These are phyloP conservation scores for Apogon hyalosoma DNA, from an alignment of 2,797 vertebrate species.

Conservation along the genomic window DNA sequence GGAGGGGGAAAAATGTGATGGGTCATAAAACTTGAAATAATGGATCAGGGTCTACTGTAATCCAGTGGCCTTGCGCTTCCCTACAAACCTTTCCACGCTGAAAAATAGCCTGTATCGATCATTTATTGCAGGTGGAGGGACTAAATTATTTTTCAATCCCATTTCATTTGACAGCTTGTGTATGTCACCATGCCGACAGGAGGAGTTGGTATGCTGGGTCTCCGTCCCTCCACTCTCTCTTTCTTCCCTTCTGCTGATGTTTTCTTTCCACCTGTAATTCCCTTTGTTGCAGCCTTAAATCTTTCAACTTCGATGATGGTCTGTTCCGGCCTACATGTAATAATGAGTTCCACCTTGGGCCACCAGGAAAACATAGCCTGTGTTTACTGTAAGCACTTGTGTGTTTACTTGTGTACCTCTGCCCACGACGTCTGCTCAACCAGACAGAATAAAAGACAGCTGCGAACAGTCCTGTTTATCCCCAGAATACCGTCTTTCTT, in stretches of 20 bases:
- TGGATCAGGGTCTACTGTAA: constrained; percentile 56
- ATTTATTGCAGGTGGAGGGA: constrained; percentile 64
- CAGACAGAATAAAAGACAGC: constrained; percentile 17
- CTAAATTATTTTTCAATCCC: constrained; percentile 79
- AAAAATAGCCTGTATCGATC: constrained; percentile 74
- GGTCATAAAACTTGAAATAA: constrained; percentile 68
- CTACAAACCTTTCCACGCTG: constrained; percentile 35
- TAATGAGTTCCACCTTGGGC: constrained; percentile 46
- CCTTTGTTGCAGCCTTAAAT: constrained; percentile 20
- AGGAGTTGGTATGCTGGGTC: constrained; percentile 12
- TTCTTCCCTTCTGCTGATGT: constrained; percentile 8
- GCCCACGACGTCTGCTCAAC: constrained; percentile 34
- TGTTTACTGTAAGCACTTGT: constrained; percentile 69
- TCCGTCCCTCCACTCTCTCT: constrained; percentile 25
- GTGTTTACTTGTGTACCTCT: constrained; percentile 63
- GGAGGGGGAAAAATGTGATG: constrained; percentile 32
- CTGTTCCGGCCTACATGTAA: constrained; percentile 26
- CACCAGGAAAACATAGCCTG: constrained; percentile 46
- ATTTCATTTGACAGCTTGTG: constrained; percentile 72
- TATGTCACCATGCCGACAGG: constrained; percentile 47
- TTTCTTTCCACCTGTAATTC: constrained; percentile 16
- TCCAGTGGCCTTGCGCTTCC: constrained; percentile 69
- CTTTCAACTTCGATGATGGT: constrained; percentile 22
- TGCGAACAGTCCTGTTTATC: not conserved
- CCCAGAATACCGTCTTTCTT: constrained; percentile 6